Conservation (phyloP, 2,113 vertebrate genomes). For the Saguinus imperator region DNA sequence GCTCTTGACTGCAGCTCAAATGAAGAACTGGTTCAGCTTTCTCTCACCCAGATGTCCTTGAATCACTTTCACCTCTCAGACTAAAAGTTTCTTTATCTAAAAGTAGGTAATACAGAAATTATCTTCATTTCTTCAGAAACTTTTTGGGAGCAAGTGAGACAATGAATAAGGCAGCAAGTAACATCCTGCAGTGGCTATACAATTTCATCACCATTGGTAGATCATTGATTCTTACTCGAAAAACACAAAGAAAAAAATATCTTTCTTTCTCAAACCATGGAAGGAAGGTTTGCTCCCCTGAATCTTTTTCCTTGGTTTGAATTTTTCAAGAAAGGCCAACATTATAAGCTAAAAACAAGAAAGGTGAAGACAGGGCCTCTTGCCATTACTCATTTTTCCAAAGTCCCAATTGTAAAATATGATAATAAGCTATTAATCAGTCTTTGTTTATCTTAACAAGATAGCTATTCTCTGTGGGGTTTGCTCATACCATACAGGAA, state of each 20-base stretch:
- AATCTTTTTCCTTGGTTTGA: background rate
- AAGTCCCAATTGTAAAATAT: conserved; percentile 56
- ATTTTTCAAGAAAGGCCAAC: background rate
- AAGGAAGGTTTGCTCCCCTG: background rate
- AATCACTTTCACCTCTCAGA: background rate
- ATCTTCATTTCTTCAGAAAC: background rate
- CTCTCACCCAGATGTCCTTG: background rate
- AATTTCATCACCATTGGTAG: background rate
- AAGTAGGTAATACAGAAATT: background rate
- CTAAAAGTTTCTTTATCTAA: background rate
- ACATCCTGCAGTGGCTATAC: background rate
- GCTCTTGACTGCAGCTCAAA: rapidly evolving
- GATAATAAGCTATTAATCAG: conserved; percentile 75
- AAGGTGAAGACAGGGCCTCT: background rate
- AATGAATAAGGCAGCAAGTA: background rate
- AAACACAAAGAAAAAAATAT: background rate
- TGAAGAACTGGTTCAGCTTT: background rate
- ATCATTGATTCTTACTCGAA: background rate
- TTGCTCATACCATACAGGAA: background rate
- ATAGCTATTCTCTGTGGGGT: conserved; percentile 49
- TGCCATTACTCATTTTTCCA: conserved; percentile 40
- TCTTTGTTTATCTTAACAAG: conserved; percentile 61
- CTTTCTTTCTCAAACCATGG: background rate
- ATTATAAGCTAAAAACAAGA: background rate
- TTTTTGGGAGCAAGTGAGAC: background rate